Evolutionary conservation across 1,140 invertebrate genomes (phyloP).

Genomic region (Aradophagus sp.): DNA sequence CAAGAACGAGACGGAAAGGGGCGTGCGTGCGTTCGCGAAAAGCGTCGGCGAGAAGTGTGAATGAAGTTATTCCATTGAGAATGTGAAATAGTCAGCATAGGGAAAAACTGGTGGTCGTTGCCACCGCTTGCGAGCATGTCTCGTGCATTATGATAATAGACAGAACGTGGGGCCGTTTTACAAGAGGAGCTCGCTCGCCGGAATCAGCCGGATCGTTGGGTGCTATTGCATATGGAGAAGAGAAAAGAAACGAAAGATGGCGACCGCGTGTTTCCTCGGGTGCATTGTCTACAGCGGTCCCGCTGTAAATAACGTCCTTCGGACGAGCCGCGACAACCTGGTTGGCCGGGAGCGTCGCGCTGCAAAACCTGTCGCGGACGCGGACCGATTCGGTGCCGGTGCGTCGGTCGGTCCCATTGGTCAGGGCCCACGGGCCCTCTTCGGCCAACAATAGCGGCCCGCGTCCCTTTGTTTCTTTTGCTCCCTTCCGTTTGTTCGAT

Average conservation of each 20-base stretch:
- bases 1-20: not conserved
- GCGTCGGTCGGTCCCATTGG: constrained; percentile 63
- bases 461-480: constrained; percentile 22
- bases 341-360: constrained; percentile 59
- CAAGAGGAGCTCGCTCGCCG: constrained; percentile 36
- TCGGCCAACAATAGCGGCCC: constrained; percentile 42
- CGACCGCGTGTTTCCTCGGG: constrained; percentile 56
- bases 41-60: too few species aligned
- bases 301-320: constrained; percentile 73
- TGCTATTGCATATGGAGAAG: constrained; percentile 73
- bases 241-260: constrained; percentile 73
- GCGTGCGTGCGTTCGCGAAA: too few species aligned
- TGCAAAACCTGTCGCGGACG: constrained; percentile 69
- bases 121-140: too few species aligned
- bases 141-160: constrained; percentile 62
- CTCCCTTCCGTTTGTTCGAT: too few species aligned
- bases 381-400: constrained; percentile 69
- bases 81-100: too few species aligned
- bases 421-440: constrained; percentile 39
- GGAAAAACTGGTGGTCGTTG: too few species aligned
- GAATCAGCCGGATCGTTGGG: too few species aligned
- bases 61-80: too few species aligned
- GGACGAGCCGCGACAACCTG: constrained; percentile 62
- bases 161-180: constrained; percentile 34
- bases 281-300: constrained; percentile 69